Conservation (phyloP, 2,888 invertebrate genomes). For the Aproaerema taeniolella region DNA sequence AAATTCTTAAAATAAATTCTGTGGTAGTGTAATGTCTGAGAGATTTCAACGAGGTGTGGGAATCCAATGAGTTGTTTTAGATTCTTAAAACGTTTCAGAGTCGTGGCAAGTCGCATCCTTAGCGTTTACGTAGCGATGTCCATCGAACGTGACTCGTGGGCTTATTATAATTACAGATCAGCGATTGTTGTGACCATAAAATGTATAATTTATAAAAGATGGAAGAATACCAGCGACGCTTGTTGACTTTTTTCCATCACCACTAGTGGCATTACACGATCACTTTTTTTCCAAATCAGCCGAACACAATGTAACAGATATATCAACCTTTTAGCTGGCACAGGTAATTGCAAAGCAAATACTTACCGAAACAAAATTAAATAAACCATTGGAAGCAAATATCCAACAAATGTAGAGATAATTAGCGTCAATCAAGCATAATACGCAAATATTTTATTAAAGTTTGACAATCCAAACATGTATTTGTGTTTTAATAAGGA, state of each 20-base stretch:
- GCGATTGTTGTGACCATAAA: constrained; percentile 68
- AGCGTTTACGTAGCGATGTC: constrained; percentile 33
- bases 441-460: too few species aligned
- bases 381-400: not conserved
- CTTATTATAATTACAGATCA: constrained; percentile 74
- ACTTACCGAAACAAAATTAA: constrained; percentile 17
- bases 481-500: too few species aligned
- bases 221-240: constrained; percentile 41
- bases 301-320: constrained; percentile 39
- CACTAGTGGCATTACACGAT: constrained; percentile 41
- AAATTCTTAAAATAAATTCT: too few species aligned
- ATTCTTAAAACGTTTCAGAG: too few species aligned
- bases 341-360: constrained; percentile 39
- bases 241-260: constrained; percentile 41
- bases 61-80: not conserved
- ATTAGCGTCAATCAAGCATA: too few species aligned
- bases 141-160: constrained; percentile 56
- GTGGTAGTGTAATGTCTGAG: too few species aligned
- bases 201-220: constrained; percentile 64
- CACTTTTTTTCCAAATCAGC: constrained; percentile 45
- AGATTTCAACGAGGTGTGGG: too few species aligned
- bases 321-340: constrained; percentile 34
- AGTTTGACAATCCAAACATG: too few species aligned
- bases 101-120: constrained; percentile 20
- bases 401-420: too few species aligned